Base-by-base conservation (phyloP, 1,140 invertebrate species). In the Philotrypesis tridentata region DNA sequence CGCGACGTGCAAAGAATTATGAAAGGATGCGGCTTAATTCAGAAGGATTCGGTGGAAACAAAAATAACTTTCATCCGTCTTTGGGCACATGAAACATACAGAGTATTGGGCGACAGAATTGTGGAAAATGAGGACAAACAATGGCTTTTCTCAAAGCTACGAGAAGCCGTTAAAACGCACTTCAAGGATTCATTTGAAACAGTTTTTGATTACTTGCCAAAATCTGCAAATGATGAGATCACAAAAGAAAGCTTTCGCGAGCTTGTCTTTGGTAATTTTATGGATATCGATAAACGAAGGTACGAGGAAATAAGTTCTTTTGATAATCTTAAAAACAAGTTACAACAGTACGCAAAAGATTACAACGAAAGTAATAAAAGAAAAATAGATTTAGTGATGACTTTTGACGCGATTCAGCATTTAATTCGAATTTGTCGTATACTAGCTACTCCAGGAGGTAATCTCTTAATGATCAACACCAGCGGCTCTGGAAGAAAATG, bases 91-190 rank as follows among this genome's bases (percentile, higher is more conserved):
- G 95, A 96, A 92, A 91, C 93, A 0, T 93, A 94, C 87, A 91
- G 95, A 60, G 94, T 95, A 1, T 95, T 95, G 87, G 94, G 94
- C 82, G 95, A 96, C 88, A 92, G 95, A 80, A 92, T 96, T 1
- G 91, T 92, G 2, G 93, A 95, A 73, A 87, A 91, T 9, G 77
- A 85, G 5, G 95, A 96, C 79, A 88, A 93, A 33, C 86, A 92
- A 11, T 95, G 94, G 93, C 85, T 96, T 0, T 95, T 93, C 84
- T 82, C 87, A 2, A 87, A 89, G 75, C 87, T 94, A 0, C 90
- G 90, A 82, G 87, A 90, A 33, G 86, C 90, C 14, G 91, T 94
- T 0, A 92, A 91, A 84, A 87, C 87, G 8, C 88, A 93, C 70
- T 92, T 92, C 40, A 95, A 95, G 85, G 95, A 95, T 85, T 84